Percentiles rank a stretch among this genome's conserved stretches.
These are phyloP conservation scores for Bufo gargarizans DNA, from an alignment of 2,113 vertebrate genomes.

Conservation along the genomic window DNA sequence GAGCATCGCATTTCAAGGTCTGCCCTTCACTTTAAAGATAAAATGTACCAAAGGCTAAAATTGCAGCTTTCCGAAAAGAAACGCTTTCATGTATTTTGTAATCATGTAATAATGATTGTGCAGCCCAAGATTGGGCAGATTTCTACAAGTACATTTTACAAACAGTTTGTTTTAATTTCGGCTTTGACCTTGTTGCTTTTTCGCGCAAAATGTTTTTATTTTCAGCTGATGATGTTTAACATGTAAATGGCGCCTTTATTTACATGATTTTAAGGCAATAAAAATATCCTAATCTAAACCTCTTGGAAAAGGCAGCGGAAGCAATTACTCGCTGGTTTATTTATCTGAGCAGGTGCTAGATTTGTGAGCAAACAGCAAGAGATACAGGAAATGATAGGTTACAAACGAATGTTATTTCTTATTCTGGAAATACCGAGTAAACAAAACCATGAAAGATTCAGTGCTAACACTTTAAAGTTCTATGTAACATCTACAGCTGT, in stretches of 20 bases:
- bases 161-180: constrained; percentile 9
- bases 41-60: constrained; percentile 30
- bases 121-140: background rate
- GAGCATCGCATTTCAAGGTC: constrained; percentile 46
- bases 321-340: constrained; percentile 6
- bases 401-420: background rate
- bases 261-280: constrained; percentile 6
- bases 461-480: background rate
- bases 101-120: constrained; percentile 40
- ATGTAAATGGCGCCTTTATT: background rate
- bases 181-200: constrained; percentile 18
- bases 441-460: background rate
- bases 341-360: constrained; percentile 22
- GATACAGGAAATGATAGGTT: constrained; percentile 6
- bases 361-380: constrained; percentile 4
- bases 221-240: background rate
- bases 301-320: background rate
- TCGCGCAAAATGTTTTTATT: background rate
- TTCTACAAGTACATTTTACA: constrained; percentile 14
- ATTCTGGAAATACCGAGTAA: background rate
- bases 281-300: constrained; percentile 29
- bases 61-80: constrained; percentile 38
- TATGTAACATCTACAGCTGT: background rate
- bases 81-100: constrained; percentile 30
- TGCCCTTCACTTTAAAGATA: constrained; percentile 51